phyloP scores from a whole-genome alignment of 2,888 invertebrate genomes.

The Volucella inanis region DNA sequence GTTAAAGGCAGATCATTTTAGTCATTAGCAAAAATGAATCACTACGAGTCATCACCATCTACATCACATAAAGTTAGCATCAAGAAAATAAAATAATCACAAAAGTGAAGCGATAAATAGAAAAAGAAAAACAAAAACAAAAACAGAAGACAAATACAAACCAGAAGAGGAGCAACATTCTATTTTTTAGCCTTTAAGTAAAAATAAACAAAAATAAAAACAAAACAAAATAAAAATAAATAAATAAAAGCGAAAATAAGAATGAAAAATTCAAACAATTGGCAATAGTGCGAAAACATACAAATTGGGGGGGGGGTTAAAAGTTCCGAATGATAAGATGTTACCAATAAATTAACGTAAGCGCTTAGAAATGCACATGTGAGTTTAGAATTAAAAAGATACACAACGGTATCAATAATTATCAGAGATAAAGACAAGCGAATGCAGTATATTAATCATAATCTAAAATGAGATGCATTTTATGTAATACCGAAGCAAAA shows the following conservation, averaged over 20 bases:
- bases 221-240: slow-evolving; percentile 12
- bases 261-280: neutral
- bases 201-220: slow-evolving; percentile 23
- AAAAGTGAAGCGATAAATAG: slow-evolving; percentile 28
- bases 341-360: neutral
- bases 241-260: slow-evolving; percentile 6
- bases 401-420: no score
- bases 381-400: no score
- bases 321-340: slow-evolving; percentile 11
- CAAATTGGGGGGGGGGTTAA: slow-evolving; percentile 9
- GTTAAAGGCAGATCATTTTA: slow-evolving; percentile 28
- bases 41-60: slow-evolving; percentile 29
- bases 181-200: slow-evolving; percentile 67
- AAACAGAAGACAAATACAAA: slow-evolving; percentile 17
- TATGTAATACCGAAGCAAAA: neutral
- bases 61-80: slow-evolving; percentile 52
- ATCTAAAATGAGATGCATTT: neutral
- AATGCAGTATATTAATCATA: slow-evolving; percentile 3
- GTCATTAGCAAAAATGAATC: slow-evolving; percentile 37
- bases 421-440: neutral
- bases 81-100: slow-evolving; percentile 10
- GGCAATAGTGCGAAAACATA: neutral
- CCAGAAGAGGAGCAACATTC: slow-evolving; percentile 51
- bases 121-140: slow-evolving; percentile 15
- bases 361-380: no score